Base-by-base conservation (phyloP, 2,113 vertebrate species). In the Leiothrix lutea region DNA sequence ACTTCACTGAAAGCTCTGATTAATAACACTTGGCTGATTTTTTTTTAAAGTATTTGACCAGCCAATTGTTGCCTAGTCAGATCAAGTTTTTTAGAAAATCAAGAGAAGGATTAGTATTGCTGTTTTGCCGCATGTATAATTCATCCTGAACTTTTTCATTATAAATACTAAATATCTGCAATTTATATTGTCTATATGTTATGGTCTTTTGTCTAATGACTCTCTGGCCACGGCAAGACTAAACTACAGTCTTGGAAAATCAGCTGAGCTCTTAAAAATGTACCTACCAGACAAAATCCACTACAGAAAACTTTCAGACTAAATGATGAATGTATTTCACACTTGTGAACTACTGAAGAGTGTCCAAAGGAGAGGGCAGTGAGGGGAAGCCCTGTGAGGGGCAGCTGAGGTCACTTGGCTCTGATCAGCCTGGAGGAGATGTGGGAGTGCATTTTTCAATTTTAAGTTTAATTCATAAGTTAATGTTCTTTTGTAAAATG, bases 41-140 rank as follows among this genome's bases (percentile, higher is more conserved):
- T 44, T 71, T 44, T 70, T 26, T 10, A 7, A 89, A 56, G 42
- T 83, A 64, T 74, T 67, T 92, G 61, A 89, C 33, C 80, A 57
- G 20, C 40, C 14, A 92, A 15, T 51, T 91, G 12, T 93, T 81
- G 48, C n/a, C 48, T 83, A 74, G 83, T 64, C 70, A 86, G 53
- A 69, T 61, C 16, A 45, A 5, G 85, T 69, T 95, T 95, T 93
- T 94, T 35, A 91, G 50, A 70, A 92, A 92, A 95, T 79, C 61
- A 74, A 70, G 57, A 58, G 29, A 47, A 91, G 23, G 82, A 66
- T 93, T 88, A 91, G 29, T 42, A 79, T 69, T 92, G 40, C 84
- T 95, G n/a, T 48, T 78, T 94, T 72, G 66, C n/a, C 21, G 9
- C 47, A 62, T 69, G 38, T 65, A 29, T 72, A 44, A 64, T 67